Conservation (phyloP, 2,797 vertebrate species). For the Clarias fuscus region DNA sequence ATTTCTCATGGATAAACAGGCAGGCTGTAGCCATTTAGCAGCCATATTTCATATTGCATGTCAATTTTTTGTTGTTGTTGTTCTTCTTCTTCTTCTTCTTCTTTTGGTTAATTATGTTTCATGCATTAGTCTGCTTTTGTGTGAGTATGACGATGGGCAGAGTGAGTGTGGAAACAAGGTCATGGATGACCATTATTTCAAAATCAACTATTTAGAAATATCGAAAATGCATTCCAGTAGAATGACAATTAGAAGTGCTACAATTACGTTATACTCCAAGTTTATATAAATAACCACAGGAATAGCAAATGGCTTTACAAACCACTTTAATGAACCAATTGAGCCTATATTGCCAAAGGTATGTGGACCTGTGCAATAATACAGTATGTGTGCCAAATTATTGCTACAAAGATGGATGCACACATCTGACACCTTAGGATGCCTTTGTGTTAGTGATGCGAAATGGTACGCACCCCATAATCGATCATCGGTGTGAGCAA, state of each 20-base stretch:
- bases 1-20: slow-evolving; percentile 64
- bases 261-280: no score
- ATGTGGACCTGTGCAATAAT: no score
- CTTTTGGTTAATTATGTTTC: no score
- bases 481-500: no score
- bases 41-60: slow-evolving; percentile 39
- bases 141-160: no score
- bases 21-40: slow-evolving; percentile 66
- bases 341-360: neutral
- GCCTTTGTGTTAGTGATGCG: no score
- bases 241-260: neutral
- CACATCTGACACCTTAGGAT: neutral
- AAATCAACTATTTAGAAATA: slow-evolving; percentile 44
- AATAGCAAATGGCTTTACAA: neutral
- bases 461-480: no score
- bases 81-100: no score
- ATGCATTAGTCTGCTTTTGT: no score
- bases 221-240: slow-evolving; percentile 32
- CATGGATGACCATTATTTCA: slow-evolving; percentile 21
- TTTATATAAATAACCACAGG: neutral
- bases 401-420: neutral
- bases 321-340: neutral
- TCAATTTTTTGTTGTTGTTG: no score
- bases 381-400: neutral
- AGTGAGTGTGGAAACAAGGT: slow-evolving; percentile 53